These are phyloP conservation scores for Drosophila nikananu DNA, from an alignment of 1,140 invertebrate species.

Conservation along the genomic window DNA sequence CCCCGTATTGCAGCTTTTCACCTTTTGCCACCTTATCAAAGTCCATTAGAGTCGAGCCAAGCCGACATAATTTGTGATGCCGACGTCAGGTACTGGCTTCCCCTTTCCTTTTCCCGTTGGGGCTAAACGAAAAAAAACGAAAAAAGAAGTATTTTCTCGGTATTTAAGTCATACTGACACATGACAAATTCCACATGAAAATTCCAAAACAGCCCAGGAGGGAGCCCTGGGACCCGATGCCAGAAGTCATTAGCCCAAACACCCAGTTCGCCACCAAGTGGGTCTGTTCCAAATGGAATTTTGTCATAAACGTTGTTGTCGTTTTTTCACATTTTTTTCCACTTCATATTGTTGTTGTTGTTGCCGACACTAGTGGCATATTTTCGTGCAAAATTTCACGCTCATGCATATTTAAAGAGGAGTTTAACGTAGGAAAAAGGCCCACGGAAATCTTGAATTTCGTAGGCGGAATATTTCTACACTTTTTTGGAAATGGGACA, in stretches of 20 bases:
- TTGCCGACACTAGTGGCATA: conserved; percentile 64
- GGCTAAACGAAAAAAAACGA: conserved; percentile 3
- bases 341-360: conserved; percentile 3
- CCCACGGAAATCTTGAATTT: conserved; percentile 14
- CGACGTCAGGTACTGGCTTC: conserved; percentile 22
- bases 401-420: conserved; percentile 74
- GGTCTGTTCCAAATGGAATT: conserved; percentile 72
- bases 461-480: conserved; percentile 2
- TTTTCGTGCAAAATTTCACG: conserved; percentile 79
- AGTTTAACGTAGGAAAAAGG: conserved; percentile 32
- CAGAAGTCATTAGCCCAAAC: conserved; percentile 78
- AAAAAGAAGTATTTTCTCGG: conserved; percentile 70
- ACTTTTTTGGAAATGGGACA: not conserved
- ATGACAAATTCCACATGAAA: conserved; percentile 80
- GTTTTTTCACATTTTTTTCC: conserved; percentile 25
- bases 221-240: conserved; percentile 44
- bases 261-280: conserved; percentile 63
- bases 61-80: conserved; percentile 55
- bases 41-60: conserved; percentile 70
- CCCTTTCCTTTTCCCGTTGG: conserved; percentile 7
- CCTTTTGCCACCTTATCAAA: conserved; percentile 78
- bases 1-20: conserved; percentile 39
- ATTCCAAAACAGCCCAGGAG: conserved; percentile 46
- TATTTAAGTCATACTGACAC: conserved; percentile 81
- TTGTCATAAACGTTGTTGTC: conserved; percentile 73